Evolutionary conservation across 2,113 vertebrate species (phyloP).

Genomic region (Mugil cephalus): DNA sequence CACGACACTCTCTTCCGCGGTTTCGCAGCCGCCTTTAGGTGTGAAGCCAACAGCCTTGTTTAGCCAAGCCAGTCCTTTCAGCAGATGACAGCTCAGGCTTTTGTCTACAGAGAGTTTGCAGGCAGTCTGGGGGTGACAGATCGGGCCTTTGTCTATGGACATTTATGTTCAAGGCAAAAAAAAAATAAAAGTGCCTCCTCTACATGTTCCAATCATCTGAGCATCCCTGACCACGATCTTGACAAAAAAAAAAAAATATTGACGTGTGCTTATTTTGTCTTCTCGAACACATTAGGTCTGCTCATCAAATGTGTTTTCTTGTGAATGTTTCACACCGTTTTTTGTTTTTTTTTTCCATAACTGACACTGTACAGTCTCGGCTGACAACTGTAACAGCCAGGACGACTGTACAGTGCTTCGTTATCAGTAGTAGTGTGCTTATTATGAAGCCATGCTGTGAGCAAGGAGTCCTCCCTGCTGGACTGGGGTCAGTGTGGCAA

Average conservation of each 20-base stretch:
- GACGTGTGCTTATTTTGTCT: constrained; percentile 59
- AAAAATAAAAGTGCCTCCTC: constrained; percentile 50
- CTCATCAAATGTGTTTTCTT: constrained; percentile 40
- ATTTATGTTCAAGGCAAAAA: constrained; percentile 56
- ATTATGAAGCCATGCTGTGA: constrained; percentile 61
- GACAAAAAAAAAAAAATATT: background rate
- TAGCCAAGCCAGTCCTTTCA: constrained; percentile 59
- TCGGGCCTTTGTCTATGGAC: constrained; percentile 69
- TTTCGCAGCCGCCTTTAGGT: constrained; percentile 49
- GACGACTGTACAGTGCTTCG: constrained; percentile 60
- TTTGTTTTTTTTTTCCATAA: constrained; percentile 17
- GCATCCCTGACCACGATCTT: constrained; percentile 20
- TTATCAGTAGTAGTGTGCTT: constrained; percentile 66
- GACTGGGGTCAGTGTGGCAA: constrained; percentile 36
- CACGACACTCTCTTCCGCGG: constrained; percentile 47
- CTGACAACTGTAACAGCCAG: constrained; percentile 56
- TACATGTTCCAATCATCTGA: constrained; percentile 29
- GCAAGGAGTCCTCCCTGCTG: constrained; percentile 57
- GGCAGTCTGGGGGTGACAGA: constrained; percentile 73
- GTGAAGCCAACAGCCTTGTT: constrained; percentile 62
- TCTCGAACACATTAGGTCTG: constrained; percentile 40
- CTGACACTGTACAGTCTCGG: constrained; percentile 55
- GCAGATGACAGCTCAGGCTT: constrained; percentile 64
- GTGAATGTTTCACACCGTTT: constrained; percentile 23
- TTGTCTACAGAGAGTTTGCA: constrained; percentile 70